phyloP scores from a whole-genome alignment of 1,140 invertebrate genomes.

The Chironomus striatipennis region DNA sequence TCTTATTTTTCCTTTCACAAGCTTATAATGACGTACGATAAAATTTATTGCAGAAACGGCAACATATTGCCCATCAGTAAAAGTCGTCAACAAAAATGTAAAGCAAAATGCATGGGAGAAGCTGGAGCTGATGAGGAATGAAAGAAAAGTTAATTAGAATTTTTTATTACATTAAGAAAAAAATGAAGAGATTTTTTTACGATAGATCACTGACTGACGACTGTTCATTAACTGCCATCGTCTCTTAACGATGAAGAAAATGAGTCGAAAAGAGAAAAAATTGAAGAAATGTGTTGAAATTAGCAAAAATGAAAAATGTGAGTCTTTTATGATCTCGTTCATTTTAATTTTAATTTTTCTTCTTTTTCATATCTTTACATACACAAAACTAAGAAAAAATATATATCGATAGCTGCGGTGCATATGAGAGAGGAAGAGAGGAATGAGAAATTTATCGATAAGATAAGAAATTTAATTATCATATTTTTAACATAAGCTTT shows the following conservation, averaged over 20 bases:
- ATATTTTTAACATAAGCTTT: too few relatives aligned
- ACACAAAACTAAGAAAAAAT: too few relatives aligned
- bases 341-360: too few relatives aligned
- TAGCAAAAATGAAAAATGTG: neutral
- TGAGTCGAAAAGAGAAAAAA: neutral
- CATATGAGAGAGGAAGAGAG: too few relatives aligned
- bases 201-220: neutral
- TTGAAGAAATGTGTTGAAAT: neutral
- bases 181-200: neutral
- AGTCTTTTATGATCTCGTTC: neutral
- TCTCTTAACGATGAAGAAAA: neutral
- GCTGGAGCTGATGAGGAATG: neutral
- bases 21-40: neutral
- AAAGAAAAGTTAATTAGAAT: neutral
- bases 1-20: neutral
- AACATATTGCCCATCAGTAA: too few relatives aligned
- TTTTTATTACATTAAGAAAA: neutral
- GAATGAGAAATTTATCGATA: too few relatives aligned
- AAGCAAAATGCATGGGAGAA: neutral
- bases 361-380: too few relatives aligned
- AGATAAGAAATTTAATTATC: too few relatives aligned
- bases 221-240: neutral
- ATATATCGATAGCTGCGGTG: too few relatives aligned
- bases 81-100: too few relatives aligned
- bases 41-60: neutral